Evolutionary conservation across 2,113 vertebrate genomes (phyloP), one percentile per base, ranked within the genome.

Genomic region (Neotragus moschatus): DNA sequence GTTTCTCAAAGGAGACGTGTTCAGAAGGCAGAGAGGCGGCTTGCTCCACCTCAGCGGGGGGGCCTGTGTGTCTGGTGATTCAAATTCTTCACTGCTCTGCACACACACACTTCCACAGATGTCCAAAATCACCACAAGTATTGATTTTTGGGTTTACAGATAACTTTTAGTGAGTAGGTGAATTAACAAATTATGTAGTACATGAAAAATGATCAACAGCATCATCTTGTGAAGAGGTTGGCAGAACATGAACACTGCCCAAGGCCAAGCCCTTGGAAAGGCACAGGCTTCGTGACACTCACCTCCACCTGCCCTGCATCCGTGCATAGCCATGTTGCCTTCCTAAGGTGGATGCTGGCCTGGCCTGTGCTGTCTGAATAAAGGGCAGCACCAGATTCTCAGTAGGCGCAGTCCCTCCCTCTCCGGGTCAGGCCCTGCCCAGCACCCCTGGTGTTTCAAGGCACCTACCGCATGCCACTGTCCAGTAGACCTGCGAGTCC

Each of bases 401-500:
- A 36, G 47, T 0, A 47, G 86, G 80, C 21, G 15, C 30, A 3
- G 9, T 19, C 51, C n/a, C 30, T 19, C 47, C 4, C 17, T 45
- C 56, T 15, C 30, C 17, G 55, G 36, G 58, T 11, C 4, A 73
- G 19, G 10, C 13, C 47, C 5, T 0, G 39, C 49, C 89, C 19
- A 89, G 58, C 1, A 56, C 28, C n/a, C 8, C 28, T 0, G 0
- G 45, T 7, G 13, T 85, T 39, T 19, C 36, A 49, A 4, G n/a
- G 23, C 21, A 99, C 99, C 93, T 97, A 99, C 99, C 99, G 58
- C 99, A 99, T 0, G 99, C 99, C 28, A 99, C 99, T 82, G 98
- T 99, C 99, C 99, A 99, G 97, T 99, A 99, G 97, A 99, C 98
- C 98, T 99, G 99, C 1, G 99, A 99, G 98, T 99, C 99, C 51